Base-by-base conservation (phyloP, 2,797 vertebrate genomes). In the Pangasius larnaudii region DNA sequence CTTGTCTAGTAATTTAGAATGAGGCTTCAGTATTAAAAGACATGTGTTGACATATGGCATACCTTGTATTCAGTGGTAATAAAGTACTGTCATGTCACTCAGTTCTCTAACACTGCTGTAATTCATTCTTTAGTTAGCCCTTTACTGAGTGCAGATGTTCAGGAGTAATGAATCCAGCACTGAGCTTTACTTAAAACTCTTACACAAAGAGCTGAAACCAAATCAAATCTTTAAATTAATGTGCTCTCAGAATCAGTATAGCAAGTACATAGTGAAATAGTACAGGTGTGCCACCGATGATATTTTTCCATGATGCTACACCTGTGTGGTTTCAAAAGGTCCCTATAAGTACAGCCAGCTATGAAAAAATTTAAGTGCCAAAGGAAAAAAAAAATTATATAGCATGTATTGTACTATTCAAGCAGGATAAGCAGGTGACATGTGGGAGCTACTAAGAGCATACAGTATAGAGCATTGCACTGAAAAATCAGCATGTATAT, bases 71-170 rank as follows among this genome's bases (percentile, higher is more conserved):
- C 91, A 92, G 75, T 86, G 90, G 89, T 95, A 95, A 96, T 95
- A 94, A 95, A 95, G 91, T 89, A 89, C 93, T 95, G 94, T 94
- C 92, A 93, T 95, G 94, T 94, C 85, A 83, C 92, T 96, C 94
- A 94, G 92, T 94, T 95, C 90, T 93, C 91, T 92, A 94, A 95
- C 95, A 94, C 95, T 95, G 94, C 92, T 53, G 92, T 94, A 93
- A 94, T 96, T 95, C 93, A 95, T 95, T 90, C 92, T 77, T 91
- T 92, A 93, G 93, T 88, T 91, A 92, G 91, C 89, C 82, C 89
- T 86, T 96, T 95, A 95, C 95, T 94, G 93, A 92, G 92, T 93
- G 93, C 95, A 96, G 96, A 96, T 96, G 95, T 96, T 91, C 89
- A 46, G 88, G 92, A 88, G 93, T 95, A 95, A 96, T 96, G 94